A percentile compares a stretch with the other conserved stretches of the same genome.
Conservation (phyloP, 2,113 vertebrate species). For the Deroptyus accipitrinus region DNA sequence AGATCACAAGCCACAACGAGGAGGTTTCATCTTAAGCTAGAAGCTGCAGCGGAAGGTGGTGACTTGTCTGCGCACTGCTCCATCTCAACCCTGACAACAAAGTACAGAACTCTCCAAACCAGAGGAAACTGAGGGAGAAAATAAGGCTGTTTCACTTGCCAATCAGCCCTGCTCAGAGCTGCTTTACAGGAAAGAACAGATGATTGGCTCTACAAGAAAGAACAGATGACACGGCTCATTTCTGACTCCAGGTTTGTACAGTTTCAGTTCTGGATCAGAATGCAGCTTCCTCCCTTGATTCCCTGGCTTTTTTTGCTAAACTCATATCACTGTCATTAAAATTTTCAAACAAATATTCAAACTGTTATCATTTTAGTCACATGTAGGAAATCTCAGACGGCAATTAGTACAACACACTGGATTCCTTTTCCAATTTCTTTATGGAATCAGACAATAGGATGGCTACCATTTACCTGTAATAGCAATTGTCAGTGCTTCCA, state of each 20-base stretch:
- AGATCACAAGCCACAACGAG: background rate
- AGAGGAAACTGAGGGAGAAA: background rate
- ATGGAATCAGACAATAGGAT: background rate
- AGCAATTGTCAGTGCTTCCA: conserved; percentile 89
- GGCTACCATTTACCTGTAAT: conserved; percentile 78
- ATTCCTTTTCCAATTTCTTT: background rate
- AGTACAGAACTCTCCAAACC: background rate
- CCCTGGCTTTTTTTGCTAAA: background rate
- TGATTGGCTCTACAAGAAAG: background rate
- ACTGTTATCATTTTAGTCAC: background rate
- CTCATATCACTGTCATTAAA: background rate
- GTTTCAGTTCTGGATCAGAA: background rate
- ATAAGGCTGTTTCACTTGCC: background rate
- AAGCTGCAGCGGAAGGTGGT: background rate
- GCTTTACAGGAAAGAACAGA: background rate
- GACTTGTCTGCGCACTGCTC: fast-evolving
- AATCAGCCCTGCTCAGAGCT: background rate
- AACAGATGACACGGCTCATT: background rate
- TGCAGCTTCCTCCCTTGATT: background rate
- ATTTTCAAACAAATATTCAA: background rate
- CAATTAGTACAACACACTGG: background rate
- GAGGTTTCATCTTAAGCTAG: background rate
- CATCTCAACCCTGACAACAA: background rate
- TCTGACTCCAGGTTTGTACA: background rate
- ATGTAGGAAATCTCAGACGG: background rate